Evolutionary conservation across 92 coral and sea anemone species (phyloP).

Genomic region (Palythoa grandiflora): DNA sequence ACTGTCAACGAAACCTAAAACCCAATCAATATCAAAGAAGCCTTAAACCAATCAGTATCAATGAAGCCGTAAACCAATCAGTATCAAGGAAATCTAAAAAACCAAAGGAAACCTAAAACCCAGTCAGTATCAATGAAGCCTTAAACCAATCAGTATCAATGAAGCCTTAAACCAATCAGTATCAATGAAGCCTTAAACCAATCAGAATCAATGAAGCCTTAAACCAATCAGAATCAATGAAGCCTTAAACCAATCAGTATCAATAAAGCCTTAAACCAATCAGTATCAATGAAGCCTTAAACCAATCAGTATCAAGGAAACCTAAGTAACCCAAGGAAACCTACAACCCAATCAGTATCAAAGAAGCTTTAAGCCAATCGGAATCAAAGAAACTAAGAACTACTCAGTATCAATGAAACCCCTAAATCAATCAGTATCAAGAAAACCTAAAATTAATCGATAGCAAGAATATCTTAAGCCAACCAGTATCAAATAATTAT

Average conservation of each 20-base stretch:
- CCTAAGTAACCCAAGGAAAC: background rate
- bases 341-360: background rate
- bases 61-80: background rate
- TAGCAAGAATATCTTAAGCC: background rate
- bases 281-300: background rate
- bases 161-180: background rate
- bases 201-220: background rate
- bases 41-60: too few relatives aligned
- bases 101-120: background rate
- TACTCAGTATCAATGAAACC: background rate
- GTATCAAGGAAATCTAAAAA: background rate
- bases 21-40: too few relatives aligned
- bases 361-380: background rate
- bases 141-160: too few relatives aligned
- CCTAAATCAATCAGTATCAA: background rate
- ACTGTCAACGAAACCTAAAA: background rate
- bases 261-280: background rate
- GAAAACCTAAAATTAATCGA: background rate
- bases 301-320: background rate
- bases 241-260: background rate
- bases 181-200: background rate
- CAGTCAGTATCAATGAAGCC: background rate
- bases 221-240: background rate
- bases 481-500: background rate
- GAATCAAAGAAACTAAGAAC: background rate